Evolutionary conservation across 1,140 invertebrate genomes (phyloP).

Genomic region (Littorina saxatilis): DNA sequence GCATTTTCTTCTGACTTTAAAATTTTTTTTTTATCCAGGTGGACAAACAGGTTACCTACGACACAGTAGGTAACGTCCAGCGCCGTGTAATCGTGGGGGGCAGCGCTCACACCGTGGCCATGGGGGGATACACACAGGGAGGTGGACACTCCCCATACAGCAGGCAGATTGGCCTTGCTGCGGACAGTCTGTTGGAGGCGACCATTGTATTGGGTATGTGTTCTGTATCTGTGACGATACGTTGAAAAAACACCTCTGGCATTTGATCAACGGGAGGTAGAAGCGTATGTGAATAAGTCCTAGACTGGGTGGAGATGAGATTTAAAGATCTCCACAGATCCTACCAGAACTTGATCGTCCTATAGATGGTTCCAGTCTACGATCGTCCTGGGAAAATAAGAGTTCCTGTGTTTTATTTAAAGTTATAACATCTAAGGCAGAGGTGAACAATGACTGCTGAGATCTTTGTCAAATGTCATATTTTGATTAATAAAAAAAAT

Average conservation of each 20-base stretch:
- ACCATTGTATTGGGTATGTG: slow-evolving; percentile 53
- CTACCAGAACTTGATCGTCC: too few species aligned
- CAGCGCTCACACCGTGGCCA: slow-evolving; percentile 53
- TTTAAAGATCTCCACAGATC: too few species aligned
- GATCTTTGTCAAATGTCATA: too few species aligned
- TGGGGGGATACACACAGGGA: slow-evolving; percentile 59
- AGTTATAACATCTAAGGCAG: background rate
- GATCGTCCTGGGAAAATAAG: too few species aligned
- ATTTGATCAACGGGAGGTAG: background rate
- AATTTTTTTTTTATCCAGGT: slow-evolving; percentile 13
- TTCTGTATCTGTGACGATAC: slow-evolving; percentile 8
- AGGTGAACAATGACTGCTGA: too few species aligned
- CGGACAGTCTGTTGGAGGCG: slow-evolving; percentile 58
- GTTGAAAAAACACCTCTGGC: background rate
- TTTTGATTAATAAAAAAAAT: too few species aligned
- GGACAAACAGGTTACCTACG: background rate
- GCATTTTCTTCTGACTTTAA: too few species aligned
- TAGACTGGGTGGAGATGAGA: background rate
- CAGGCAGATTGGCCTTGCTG: slow-evolving; percentile 57
- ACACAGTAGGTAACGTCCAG: slow-evolving; percentile 42
- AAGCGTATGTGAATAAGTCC: background rate
- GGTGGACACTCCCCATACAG: slow-evolving; percentile 61
- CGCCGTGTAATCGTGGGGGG: slow-evolving; percentile 55
- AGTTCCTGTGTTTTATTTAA: background rate
- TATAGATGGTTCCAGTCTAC: too few species aligned